Base-by-base conservation (phyloP, 2,113 vertebrate species). In the Chiloscyllium plagiosum region DNA sequence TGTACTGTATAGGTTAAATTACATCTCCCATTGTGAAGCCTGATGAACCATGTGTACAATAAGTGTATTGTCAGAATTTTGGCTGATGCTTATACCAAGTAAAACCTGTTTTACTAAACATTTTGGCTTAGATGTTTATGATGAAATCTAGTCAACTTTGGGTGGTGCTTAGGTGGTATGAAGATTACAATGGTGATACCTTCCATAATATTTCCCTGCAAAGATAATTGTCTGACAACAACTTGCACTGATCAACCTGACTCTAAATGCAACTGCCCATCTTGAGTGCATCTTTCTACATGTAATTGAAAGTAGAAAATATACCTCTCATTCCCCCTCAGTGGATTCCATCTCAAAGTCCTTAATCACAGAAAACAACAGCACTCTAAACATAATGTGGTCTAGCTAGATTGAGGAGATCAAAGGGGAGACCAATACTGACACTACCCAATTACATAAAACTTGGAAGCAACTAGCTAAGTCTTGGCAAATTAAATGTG, bases 1-100 rank as follows among this genome's bases (percentile, higher is more conserved):
- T 66, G 15, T 93, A 93, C 61, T 66, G 89, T 65, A 37, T 66
- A 93, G 89, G 65, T 93, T 66, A 93, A 92, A 93, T 93, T 93
- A 68, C 89, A 93, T 4, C 61, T 66, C 37, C 89, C 33, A 68
- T 93, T 66, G 61, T 66, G 61, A 93, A 15, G 15, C 61, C 61
- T 66, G 61, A 66, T 93, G 61, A 93, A 93, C 22, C 65, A 93
- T 68, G 33, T 33, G 33, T 37, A 66, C 61, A 90, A 56, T 90
- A n/a, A 90, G 52, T 61, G 26, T 90, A 90, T 90, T 93, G 61
- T 93, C 4, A 93, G 19, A 93, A 66, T 24, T 93, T 66, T 37
- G 33, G 89, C 61, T 10, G n/a, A 66, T 65, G 33, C 89, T 2
- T 37, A 33, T 68, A 10, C 61, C 6, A 66, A 68, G 29, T n/a